phyloP scores from a whole-genome alignment of 1,140 invertebrate species.

The Trichonephila inaurata region DNA sequence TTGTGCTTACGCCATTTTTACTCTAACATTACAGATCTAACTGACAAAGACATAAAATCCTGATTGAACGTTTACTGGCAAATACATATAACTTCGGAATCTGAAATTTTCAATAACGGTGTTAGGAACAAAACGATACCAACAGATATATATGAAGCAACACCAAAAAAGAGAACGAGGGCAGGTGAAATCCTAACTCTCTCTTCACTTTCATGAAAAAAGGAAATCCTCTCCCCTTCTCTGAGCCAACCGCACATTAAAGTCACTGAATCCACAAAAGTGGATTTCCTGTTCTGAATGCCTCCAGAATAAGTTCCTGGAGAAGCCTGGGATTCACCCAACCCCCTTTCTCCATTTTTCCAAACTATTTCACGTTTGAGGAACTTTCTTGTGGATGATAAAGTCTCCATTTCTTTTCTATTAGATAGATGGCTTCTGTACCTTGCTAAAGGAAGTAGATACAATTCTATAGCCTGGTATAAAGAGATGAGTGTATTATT shows the following conservation, averaged over 20 bases:
- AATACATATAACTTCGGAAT: background rate
- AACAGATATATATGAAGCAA: background rate
- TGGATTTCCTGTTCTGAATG: slow-evolving; percentile 62
- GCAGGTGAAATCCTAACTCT: slow-evolving; percentile 11
- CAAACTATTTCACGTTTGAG: slow-evolving; percentile 60
- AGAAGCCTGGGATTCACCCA: background rate
- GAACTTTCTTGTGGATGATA: slow-evolving; percentile 35
- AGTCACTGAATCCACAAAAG: slow-evolving; percentile 64
- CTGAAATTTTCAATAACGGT: slow-evolving; percentile 8
- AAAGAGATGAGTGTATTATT: slow-evolving; percentile 52
- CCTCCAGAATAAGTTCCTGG: slow-evolving; percentile 18
- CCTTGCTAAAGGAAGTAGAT: background rate
- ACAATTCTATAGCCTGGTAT: slow-evolving; percentile 1
- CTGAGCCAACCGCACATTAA: slow-evolving; percentile 52
- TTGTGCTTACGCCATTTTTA: background rate
- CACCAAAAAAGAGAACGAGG: background rate
- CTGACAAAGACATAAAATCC: background rate
- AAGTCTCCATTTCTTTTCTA: slow-evolving; percentile 58
- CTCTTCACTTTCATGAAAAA: slow-evolving; percentile 41
- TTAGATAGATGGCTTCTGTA: slow-evolving; percentile 36
- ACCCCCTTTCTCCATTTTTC: slow-evolving; percentile 2
- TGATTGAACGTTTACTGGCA: slow-evolving; percentile 8
- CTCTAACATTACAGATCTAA: no score
- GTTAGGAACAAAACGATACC: background rate
- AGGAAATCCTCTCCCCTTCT: slow-evolving; percentile 12